Percentiles rank a stretch among this genome's conserved stretches.
Conservation (phyloP, 2,113 vertebrate genomes). For the Brachypteracias leptosomus region DNA sequence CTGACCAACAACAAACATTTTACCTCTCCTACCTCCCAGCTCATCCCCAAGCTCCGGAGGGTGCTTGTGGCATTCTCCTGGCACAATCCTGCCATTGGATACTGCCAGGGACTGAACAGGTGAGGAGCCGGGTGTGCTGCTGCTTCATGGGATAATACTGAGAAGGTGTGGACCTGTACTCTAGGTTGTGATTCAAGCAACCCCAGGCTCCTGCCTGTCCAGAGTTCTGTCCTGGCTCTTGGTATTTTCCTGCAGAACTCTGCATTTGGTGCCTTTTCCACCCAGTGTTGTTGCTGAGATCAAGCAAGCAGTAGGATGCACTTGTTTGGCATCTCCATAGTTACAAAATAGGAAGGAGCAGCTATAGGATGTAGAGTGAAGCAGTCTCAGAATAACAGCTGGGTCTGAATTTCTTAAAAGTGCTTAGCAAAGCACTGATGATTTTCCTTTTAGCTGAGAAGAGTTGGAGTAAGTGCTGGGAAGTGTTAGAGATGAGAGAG, state of each 20-base stretch:
- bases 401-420: background rate
- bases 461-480: background rate
- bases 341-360: background rate
- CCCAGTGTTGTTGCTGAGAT: background rate
- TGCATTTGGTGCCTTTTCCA: background rate
- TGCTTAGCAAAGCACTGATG: background rate
- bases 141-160: background rate
- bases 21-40: constrained; percentile 81
- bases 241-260: background rate
- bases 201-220: background rate
- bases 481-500: background rate
- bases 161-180: background rate
- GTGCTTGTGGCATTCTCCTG: constrained; percentile 92
- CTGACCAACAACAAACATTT: constrained; percentile 91
- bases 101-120: constrained; percentile 97
- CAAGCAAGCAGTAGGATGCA: background rate
- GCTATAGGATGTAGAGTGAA: background rate
- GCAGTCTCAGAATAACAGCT: background rate
- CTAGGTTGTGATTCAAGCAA: background rate
- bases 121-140: constrained; percentile 38
- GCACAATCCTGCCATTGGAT: constrained; percentile 91
- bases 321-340: background rate
- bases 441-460: background rate
- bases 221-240: background rate
- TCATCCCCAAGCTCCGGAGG: constrained; percentile 85